phyloP scores from a whole-genome alignment of 2,888 invertebrate genomes.

The Brachyptera risi region DNA sequence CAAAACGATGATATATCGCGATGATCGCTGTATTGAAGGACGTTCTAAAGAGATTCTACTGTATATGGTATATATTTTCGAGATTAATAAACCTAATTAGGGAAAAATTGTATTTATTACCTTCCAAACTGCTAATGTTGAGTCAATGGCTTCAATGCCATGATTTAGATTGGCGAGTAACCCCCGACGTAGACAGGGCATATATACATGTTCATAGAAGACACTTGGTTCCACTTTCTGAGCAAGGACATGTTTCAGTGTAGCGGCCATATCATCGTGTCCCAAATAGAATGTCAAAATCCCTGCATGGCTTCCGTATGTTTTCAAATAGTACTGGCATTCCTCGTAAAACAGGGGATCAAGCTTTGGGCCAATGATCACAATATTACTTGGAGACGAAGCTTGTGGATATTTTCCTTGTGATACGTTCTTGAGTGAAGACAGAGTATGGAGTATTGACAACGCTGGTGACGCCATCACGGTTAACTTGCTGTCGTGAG shows the following conservation, averaged over 20 bases:
- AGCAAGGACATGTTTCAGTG: constrained; percentile 64
- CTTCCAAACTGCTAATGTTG: constrained; percentile 64
- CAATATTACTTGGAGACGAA: constrained; percentile 6
- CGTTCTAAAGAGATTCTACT: too few relatives aligned
- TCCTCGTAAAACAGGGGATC: constrained; percentile 66
- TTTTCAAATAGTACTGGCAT: constrained; percentile 74
- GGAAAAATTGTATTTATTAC: constrained; percentile 43
- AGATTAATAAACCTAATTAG: too few relatives aligned
- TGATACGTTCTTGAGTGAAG: constrained; percentile 45
- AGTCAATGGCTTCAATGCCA: constrained; percentile 61
- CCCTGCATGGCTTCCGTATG: constrained; percentile 72
- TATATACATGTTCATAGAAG: constrained; percentile 68
- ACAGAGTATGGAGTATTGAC: constrained; percentile 47
- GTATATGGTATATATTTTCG: too few relatives aligned
- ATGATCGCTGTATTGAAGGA: too few relatives aligned
- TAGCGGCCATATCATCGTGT: constrained; percentile 64
- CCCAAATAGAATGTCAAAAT: constrained; percentile 72
- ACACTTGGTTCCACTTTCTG: constrained; percentile 64
- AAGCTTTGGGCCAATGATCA: constrained; percentile 37
- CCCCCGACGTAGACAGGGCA: constrained; percentile 63
- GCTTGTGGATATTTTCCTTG: constrained; percentile 33
- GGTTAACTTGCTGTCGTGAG: neutral
- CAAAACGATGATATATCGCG: too few relatives aligned
- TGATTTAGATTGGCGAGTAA: constrained; percentile 57
- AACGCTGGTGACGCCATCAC: constrained; percentile 45